These are phyloP conservation scores for Cynocephalus volans DNA, from an alignment of 2,113 vertebrate genomes.

Conservation along the genomic window DNA sequence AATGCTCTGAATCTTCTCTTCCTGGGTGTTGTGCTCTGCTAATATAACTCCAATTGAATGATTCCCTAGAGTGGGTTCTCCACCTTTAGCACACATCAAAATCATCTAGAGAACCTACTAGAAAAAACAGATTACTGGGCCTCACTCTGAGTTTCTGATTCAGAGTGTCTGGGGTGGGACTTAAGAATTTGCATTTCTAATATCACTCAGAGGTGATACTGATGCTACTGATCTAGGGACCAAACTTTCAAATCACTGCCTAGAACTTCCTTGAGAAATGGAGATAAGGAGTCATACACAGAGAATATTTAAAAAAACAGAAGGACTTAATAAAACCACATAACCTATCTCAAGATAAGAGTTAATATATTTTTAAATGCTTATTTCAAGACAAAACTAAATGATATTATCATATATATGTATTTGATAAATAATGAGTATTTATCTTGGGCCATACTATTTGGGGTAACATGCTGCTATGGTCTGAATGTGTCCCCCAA, in stretches of 20 bases:
- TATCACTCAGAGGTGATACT: not conserved
- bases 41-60: not conserved
- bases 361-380: constrained; percentile 1
- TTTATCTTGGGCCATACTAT: not conserved
- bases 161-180: not conserved
- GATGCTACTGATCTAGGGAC: not conserved
- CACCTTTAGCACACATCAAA: not conserved
- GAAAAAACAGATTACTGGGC: not conserved
- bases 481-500: not conserved
- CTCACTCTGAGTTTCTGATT: not conserved
- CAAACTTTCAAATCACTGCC: constrained; percentile 15
- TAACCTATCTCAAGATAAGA: not conserved
- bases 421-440: not conserved
- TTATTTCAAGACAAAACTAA: constrained; percentile 41
- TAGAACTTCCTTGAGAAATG: constrained; percentile 26
- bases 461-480: not conserved
- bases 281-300: not conserved
- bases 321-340: not conserved
- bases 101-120: not conserved
- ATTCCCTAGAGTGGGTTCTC: not conserved
- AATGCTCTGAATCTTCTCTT: not conserved
- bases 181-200: not conserved
- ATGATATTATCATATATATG: not conserved
- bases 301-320: not conserved
- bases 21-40: not conserved